Base-by-base conservation (phyloP, 2,113 vertebrate species). In the Petroica traversi region DNA sequence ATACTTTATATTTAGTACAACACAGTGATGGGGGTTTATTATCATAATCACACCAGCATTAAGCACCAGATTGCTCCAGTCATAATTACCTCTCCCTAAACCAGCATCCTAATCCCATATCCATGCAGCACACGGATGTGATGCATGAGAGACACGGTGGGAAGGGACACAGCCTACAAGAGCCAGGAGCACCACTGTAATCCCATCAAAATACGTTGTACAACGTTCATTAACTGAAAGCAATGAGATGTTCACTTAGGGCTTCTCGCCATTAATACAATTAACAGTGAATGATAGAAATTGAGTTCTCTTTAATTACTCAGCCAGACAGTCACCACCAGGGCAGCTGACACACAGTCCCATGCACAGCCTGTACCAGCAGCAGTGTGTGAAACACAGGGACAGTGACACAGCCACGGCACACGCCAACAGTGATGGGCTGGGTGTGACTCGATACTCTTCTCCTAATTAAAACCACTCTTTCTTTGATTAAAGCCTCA, bases 361-460 rank as follows among this genome's bases (percentile, higher is more conserved):
- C 17, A 55, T 25, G 57, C 31, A 74, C 67, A 79, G 76, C 23
- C 80, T 26, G 63, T 64, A 18, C 26, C 45, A 85, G 78, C 45
- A 67, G 58, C 6, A 0, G 22, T 0, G 6, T 28, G 20, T 41
- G 85, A 80, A 49, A 78, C 12, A 40, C 19, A 33, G 75, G 51
- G 59, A 68, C 2, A 0, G n/a, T 7, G 31, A 40, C 33, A 8
- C 17, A 43, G 36, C 8, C 80, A 12, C 3, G 9, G 59, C 1
- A 43, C 36, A 28, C 4, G 1, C 24, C 31, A 61, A 49, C 46
- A 41, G 31, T 14, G 59, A 62, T 5, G 26, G 23, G 29, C 36
- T n/a, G 41, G 6, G 6, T 14, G 43, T 13, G 36, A 46, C 71
- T 34, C 49, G 36, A 31, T 18, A 13, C 20, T 45, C 72, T 19